These are phyloP conservation scores for Hirtodrosophila histrioides DNA, from an alignment of 2,888 invertebrate genomes.

Conservation along the genomic window DNA sequence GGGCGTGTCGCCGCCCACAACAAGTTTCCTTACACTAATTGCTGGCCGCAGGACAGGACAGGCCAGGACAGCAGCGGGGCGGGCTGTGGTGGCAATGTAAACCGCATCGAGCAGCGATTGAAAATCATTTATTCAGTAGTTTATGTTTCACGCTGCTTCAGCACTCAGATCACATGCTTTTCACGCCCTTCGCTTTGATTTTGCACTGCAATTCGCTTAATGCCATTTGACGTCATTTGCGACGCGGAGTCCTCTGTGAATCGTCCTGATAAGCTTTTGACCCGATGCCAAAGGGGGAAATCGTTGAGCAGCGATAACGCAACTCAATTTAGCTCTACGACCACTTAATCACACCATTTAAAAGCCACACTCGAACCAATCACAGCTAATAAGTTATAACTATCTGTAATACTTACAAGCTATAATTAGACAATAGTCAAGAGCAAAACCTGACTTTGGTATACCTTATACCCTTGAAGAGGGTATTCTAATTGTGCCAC, in stretches of 20 bases:
- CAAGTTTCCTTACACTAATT: conserved; percentile 69
- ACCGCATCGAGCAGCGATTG: conserved; percentile 4
- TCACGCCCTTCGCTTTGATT: conserved; percentile 1
- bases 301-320: not conserved
- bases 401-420: conserved; percentile 1
- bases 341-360: conserved; percentile 14
- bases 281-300: conserved; percentile 7
- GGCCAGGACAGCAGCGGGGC: no score
- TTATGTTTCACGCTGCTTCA: conserved; percentile 5
- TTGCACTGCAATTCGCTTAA: conserved; percentile 8
- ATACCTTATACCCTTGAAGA: no score
- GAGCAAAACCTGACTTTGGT: no score
- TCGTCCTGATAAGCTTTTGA: conserved; percentile 43
- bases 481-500: no score
- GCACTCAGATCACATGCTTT: conserved; percentile 5
- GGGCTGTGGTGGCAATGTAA: conserved; percentile 1
- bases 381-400: not conserved
- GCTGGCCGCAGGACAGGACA: conserved; percentile 35
- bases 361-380: conserved; percentile 16
- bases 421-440: no score
- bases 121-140: conserved; percentile 16
- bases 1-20: conserved; percentile 45
- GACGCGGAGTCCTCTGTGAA: conserved; percentile 5
- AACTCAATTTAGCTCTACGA: not conserved
- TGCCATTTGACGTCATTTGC: conserved; percentile 8